A percentile compares a stretch with the other conserved stretches of the same genome.
These are phyloP conservation scores for Pollenia labialis DNA, from an alignment of 2,888 invertebrate genomes.

Conservation along the genomic window DNA sequence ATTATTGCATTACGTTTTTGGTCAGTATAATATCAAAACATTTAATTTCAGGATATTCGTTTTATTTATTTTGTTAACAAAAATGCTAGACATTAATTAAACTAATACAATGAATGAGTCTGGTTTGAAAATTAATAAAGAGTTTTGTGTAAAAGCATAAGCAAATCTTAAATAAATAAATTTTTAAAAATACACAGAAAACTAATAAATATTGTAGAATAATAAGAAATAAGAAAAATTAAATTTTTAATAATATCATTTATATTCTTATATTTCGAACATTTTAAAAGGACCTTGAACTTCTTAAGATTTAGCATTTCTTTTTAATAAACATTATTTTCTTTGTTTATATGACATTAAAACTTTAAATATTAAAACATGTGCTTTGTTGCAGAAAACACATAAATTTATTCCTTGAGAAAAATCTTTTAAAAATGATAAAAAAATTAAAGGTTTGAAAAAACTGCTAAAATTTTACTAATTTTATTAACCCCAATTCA, in stretches of 20 bases:
- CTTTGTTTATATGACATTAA: constrained; percentile 32
- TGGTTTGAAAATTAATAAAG: constrained; percentile 46
- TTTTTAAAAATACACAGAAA: not conserved
- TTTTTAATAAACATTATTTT: not conserved
- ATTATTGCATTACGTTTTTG: no score
- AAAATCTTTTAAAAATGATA: not conserved
- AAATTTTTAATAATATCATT: no score
- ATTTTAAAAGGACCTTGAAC: constrained; percentile 23
- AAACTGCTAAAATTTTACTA: not conserved
- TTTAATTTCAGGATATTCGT: not conserved
- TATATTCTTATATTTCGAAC: no score
- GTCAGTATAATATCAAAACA: not conserved
- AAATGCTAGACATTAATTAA: constrained; percentile 18
- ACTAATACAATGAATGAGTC: constrained; percentile 40
- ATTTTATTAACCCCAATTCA: constrained; percentile 15
- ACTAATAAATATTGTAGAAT: not conserved
- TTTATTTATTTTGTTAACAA: not conserved
- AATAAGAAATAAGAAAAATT: no score
- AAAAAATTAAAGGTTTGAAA: not conserved
- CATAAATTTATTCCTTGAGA: constrained; percentile 32
- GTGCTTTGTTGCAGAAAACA: constrained; percentile 17
- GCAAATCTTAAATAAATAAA: not conserved
- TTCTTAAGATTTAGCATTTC: not conserved
- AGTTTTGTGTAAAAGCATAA: not conserved
- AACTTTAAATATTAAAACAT: constrained; percentile 40